Percentiles rank a stretch among this genome's conserved stretches.
Conservation (phyloP, 2,113 vertebrate species). For the Ophthalmolycus amberensis region DNA sequence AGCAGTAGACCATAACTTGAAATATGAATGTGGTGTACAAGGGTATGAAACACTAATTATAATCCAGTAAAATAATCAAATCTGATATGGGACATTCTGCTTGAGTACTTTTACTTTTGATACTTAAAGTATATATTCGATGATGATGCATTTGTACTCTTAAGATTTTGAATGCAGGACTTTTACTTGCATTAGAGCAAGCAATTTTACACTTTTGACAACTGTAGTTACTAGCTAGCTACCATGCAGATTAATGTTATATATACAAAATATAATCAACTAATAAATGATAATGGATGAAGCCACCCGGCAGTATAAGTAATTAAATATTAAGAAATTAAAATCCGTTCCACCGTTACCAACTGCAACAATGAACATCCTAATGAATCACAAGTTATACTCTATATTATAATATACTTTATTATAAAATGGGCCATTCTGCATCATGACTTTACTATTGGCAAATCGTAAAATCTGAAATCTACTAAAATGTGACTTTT, state of each 20-base stretch:
- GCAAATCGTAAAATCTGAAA: too few relatives aligned
- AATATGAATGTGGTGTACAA: background rate
- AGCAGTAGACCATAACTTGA: background rate
- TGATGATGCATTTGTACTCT: background rate
- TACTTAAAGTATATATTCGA: background rate
- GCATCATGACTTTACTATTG: background rate
- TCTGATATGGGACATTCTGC: too few relatives aligned
- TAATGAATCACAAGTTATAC: background rate
- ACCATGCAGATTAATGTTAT: background rate
- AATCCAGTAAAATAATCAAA: too few relatives aligned
- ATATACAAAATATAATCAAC: background rate
- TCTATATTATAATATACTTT: background rate
- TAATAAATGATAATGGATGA: background rate
- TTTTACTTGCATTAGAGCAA: background rate
- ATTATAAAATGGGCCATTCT: background rate
- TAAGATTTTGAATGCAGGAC: background rate
- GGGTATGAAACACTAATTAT: background rate
- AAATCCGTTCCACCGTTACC: background rate
- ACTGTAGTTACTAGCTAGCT: background rate
- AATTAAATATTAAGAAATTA: background rate
- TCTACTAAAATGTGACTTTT: too few relatives aligned
- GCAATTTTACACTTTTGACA: background rate
- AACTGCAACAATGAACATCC: background rate
- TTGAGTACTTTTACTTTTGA: too few relatives aligned
- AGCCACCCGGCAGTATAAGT: background rate